Evolutionary conservation across 2,113 vertebrate genomes (phyloP), one percentile per base, ranked within the genome.

Genomic region (Ophiodon elongatus): DNA sequence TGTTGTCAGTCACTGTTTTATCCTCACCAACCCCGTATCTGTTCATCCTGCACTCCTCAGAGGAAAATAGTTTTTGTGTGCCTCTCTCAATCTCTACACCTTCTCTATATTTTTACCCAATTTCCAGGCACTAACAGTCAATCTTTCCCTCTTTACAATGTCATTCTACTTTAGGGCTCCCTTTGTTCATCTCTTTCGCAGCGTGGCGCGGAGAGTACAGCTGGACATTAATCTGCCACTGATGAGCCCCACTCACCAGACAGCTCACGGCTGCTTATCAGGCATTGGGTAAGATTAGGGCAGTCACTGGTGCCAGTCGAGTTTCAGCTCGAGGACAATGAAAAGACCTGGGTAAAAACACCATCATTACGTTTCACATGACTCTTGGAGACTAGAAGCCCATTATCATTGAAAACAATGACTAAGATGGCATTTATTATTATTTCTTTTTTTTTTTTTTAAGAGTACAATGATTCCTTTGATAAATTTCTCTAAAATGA

Each of bases 201-300:
- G 88, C 47, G 0, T 59, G 82, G 79, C 39, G 77, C 33, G 37
- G 69, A 2, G 47, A 82, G 74, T 89, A 79, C 78, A 86, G 89
- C 85, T 81, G 90, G 85, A 88, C 85, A 90, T 90, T 88, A 92
- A 89, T 89, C 88, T 86, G 86, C 81, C 50, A 27, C 81, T 88
- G 88, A 92, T 92, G 90, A 90, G 86, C 62, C 35, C 47, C 73
- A 50, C 79, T 91, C 81, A 73, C 59, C 79, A 80, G 63, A 82
- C 59, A 59, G 84, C 68, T 88, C 83, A 70, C 29, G 73, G 69
- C 78, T 76, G 83, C 79, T 90, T 87, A 91, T 86, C 89, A 73
- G 76, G 83, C 43, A 8, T 62, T 64, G 66, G 71, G 65, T 73
- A 23, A 85, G 85, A 85, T 89, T 88, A 75, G 82, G 83, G 78